Evolutionary conservation across 2,113 vertebrate species (phyloP).

Genomic region (Pipra filicauda): DNA sequence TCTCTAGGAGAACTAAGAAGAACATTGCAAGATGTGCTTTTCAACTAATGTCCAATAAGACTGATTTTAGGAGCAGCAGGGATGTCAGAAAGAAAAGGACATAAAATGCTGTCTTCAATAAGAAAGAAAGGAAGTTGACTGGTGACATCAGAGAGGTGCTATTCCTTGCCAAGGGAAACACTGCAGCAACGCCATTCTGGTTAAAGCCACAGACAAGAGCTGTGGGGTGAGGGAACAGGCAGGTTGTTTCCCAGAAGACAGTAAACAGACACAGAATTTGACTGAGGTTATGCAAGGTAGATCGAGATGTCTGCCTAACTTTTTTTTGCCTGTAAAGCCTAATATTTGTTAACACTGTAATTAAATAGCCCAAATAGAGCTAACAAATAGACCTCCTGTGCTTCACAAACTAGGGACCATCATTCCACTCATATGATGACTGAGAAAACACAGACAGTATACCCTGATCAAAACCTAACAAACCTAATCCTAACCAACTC

Average conservation of each 20-base stretch:
- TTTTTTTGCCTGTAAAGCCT: not conserved
- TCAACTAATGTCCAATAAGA: not conserved
- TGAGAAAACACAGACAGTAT: not conserved
- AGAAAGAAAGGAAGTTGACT: not conserved
- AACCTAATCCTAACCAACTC: not conserved
- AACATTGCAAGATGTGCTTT: not conserved
- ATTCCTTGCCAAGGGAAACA: not conserved
- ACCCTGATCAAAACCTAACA: not conserved
- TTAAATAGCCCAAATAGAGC: not conserved
- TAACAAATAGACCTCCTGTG: not conserved
- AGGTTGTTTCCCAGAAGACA: not conserved
- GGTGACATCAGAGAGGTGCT: not conserved
- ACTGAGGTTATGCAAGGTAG: not conserved
- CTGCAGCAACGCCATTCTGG: not conserved
- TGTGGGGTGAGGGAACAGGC: not conserved
- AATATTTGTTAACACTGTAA: not conserved
- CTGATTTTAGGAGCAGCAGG: not conserved
- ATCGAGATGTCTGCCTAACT: not conserved
- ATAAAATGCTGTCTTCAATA: not conserved
- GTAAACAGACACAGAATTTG: not conserved
- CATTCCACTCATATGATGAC: not conserved
- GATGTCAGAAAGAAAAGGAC: not conserved
- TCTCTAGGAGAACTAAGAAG: not conserved
- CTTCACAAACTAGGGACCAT: not conserved
- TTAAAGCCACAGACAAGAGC: not conserved